Base-by-base conservation (phyloP, 2,888 invertebrate genomes). In the Zaprionus lineosus region DNA sequence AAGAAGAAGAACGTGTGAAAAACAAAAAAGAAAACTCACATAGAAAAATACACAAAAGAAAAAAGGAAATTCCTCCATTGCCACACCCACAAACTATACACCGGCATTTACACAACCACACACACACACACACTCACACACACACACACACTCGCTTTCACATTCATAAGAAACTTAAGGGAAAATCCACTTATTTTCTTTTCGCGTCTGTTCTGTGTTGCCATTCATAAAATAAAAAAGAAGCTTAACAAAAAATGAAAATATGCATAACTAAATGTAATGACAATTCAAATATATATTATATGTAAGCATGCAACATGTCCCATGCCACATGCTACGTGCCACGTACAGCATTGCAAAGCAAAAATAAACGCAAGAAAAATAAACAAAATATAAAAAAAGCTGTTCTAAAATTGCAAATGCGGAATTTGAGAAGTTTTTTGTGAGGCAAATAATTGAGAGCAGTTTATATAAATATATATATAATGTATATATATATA, bases 191-290 rank as follows among this genome's bases (percentile, higher is more conserved):
- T n/a, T n/a, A n/a, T n/a, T n/a, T n/a, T n/a, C n/a, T 18, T 43
- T 43, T 46, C 39, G 11, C 36, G 46, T n/a, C 50, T 82, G 78
- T 74, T 77, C 86, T 87, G 86, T 86, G 86, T 87, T 87, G 85
- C 81, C 79, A 76, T 74, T 78, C 74, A 67, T 44, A 16, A 47
- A 69, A 41, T 18, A 33, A 39, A 21, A 34, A 43, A 40, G 31
- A 41, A 46, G 24, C 51, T 26, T n/a, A n/a, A n/a, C n/a, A n/a
- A n/a, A 47, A 21, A 36, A 11, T 24, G 9, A 7, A 14, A 39
- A 57, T 24, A 24, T 8, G 24, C 37, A 11, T 31, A 29, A 26
- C 48, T 44, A 36, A 33, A 44, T 58, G 43, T 58, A 33, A 40
- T 43, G 14, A 12, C 24, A 51, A 48, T 47, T 50, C 31, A 69